phyloP scores from a whole-genome alignment of 2,797 vertebrate species.

The Spinus pinus region DNA sequence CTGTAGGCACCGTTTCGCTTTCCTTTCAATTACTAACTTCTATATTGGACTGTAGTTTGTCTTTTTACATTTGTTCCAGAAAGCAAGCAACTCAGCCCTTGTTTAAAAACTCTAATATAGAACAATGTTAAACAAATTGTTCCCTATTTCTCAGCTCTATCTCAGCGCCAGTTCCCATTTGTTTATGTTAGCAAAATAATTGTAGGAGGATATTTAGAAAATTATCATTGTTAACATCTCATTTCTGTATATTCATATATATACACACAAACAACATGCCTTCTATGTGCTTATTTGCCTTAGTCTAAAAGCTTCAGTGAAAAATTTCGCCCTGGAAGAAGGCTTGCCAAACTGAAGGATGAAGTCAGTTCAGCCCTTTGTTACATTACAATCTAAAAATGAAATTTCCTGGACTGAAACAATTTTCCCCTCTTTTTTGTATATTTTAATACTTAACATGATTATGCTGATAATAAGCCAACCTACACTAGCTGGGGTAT shows the following conservation, averaged over 20 bases:
- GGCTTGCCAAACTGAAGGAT: background rate
- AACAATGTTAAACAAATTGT: constrained; percentile 17
- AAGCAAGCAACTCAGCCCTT: background rate
- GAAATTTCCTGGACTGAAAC: constrained; percentile 30
- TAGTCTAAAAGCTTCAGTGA: background rate
- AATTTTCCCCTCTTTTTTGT: background rate
- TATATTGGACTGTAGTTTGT: background rate
- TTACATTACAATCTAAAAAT: background rate
- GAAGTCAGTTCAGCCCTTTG: constrained; percentile 3
- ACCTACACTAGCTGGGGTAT: constrained; percentile 13
- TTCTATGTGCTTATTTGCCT: background rate
- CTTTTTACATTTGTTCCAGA: constrained; percentile 14
- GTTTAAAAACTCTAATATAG: background rate
- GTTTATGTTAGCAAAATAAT: background rate
- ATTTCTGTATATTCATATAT: background rate
- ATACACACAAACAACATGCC: background rate
- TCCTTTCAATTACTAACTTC: background rate
- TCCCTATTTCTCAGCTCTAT: background rate
- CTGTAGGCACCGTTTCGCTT: background rate
- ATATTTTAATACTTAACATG: constrained; percentile 37
- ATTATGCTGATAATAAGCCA: constrained; percentile 37
- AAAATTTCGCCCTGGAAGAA: background rate
- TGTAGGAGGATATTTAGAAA: background rate
- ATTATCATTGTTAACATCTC: background rate
- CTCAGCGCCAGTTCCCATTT: background rate